Evolutionary conservation across 2,888 invertebrate species (phyloP).

Genomic region (Frankliniella fusca): DNA sequence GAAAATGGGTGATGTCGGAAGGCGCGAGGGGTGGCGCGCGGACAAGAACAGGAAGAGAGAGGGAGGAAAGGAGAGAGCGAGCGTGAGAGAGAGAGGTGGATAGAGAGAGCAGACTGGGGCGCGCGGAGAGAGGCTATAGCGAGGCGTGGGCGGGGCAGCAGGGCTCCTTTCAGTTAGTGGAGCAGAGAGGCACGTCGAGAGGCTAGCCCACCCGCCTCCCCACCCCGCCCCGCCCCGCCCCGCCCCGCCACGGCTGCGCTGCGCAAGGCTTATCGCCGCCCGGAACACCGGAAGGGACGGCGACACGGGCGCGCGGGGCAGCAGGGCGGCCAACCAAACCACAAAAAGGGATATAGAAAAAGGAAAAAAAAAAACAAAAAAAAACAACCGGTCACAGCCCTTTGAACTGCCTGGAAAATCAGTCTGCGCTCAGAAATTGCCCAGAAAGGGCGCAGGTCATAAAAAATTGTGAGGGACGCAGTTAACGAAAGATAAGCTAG

Average conservation of each 20-base stretch:
- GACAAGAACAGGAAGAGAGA: not conserved
- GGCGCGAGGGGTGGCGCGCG: slow-evolving; percentile 13
- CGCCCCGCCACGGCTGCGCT: not conserved
- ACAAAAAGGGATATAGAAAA: too few relatives aligned
- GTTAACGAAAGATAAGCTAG: too few relatives aligned
- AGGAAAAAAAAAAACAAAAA: too few relatives aligned
- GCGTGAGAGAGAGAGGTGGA: not conserved
- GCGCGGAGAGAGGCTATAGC: not conserved
- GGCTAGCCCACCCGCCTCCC: not conserved
- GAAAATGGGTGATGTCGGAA: too few relatives aligned
- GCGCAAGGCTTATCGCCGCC: not conserved
- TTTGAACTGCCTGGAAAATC: too few relatives aligned
- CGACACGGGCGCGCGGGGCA: not conserved
- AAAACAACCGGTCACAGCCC: too few relatives aligned
- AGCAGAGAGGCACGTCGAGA: not conserved
- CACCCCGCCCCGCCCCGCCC: not conserved
- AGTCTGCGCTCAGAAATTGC: too few relatives aligned
- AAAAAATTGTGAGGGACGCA: too few relatives aligned
- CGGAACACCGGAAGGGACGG: slow-evolving; percentile 5
- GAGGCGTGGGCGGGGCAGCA: not conserved
- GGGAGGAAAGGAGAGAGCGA: not conserved
- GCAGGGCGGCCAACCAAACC: too few relatives aligned
- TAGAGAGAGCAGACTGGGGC: not conserved
- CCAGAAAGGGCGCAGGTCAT: too few relatives aligned
- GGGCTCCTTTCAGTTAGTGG: not conserved